Evolutionary conservation across 2,113 vertebrate species (phyloP).

Genomic region (Embiotoca jacksoni): DNA sequence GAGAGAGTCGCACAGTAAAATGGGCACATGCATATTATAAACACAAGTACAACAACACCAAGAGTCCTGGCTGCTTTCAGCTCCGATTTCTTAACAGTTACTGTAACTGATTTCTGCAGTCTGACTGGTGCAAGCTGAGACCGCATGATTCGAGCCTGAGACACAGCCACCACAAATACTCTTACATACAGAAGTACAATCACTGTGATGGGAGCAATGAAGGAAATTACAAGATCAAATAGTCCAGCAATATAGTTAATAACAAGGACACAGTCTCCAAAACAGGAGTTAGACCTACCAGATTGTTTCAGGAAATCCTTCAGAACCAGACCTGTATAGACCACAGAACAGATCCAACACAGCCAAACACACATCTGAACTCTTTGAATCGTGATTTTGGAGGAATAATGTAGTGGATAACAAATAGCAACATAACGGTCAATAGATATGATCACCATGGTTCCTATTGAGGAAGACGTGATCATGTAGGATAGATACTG

Average conservation of each 20-base stretch:
- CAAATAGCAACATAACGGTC: conserved; percentile 55
- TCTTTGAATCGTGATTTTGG: not conserved
- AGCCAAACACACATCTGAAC: not conserved
- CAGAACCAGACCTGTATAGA: rapidly evolving
- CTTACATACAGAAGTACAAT: conserved; percentile 40
- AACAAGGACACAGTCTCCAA: conserved; percentile 20
- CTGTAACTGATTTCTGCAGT: not conserved
- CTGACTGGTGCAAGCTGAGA: not conserved
- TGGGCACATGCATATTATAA: conserved; percentile 28
- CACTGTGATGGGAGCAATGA: conserved; percentile 15
- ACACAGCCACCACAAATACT: conserved; percentile 43
- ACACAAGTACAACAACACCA: conserved; percentile 40
- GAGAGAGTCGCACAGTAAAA: conserved; percentile 11
- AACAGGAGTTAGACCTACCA: conserved; percentile 3
- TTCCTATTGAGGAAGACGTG: not conserved
- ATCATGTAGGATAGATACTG: not conserved
- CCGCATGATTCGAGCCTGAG: conserved; percentile 36
- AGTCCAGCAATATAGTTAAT: not conserved
- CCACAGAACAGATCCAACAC: conserved; percentile 9
- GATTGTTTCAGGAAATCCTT: not conserved
- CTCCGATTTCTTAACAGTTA: conserved; percentile 27
- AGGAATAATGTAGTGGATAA: conserved; percentile 31
- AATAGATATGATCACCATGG: conserved; percentile 41
- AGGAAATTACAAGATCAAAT: not conserved
- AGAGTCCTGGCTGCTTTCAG: conserved; percentile 53